phyloP scores from a whole-genome alignment of 2,888 invertebrate species.

The Noctua comes region DNA sequence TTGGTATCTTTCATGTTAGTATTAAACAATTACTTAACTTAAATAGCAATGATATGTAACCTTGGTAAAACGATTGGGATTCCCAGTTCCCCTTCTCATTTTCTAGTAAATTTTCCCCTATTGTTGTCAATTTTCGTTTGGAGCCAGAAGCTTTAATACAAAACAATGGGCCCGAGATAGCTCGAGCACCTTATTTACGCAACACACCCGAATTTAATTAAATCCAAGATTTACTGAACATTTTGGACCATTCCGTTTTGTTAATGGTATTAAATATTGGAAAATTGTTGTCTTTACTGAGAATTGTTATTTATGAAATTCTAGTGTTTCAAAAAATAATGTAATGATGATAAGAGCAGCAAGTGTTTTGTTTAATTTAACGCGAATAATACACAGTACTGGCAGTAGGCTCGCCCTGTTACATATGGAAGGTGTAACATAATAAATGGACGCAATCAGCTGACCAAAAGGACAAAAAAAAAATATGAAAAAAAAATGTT shows the following conservation, averaged over 20 bases:
- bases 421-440: too few relatives aligned
- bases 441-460: too few relatives aligned
- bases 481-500: too few relatives aligned
- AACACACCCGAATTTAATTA: slow-evolving; percentile 65
- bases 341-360: background rate
- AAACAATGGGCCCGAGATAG: slow-evolving; percentile 51
- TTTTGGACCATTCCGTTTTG: slow-evolving; percentile 44
- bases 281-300: slow-evolving; percentile 28
- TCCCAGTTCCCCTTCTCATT: background rate
- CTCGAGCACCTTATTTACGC: slow-evolving; percentile 57
- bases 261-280: slow-evolving; percentile 56
- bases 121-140: slow-evolving; percentile 59
- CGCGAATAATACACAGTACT: background rate
- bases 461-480: too few relatives aligned
- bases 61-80: slow-evolving; percentile 7
- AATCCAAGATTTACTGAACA: slow-evolving; percentile 49
- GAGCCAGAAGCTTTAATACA: slow-evolving; percentile 49
- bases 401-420: background rate
- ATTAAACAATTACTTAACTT: background rate
- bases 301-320: background rate
- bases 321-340: background rate
- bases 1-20: background rate
- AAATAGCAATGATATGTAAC: background rate
- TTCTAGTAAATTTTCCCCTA: slow-evolving; percentile 53
- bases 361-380: background rate